Evolutionary conservation across 2,797 vertebrate genomes (phyloP), one percentile per base, ranked within the genome.

Genomic region (Rhabdophis nuchalis): DNA sequence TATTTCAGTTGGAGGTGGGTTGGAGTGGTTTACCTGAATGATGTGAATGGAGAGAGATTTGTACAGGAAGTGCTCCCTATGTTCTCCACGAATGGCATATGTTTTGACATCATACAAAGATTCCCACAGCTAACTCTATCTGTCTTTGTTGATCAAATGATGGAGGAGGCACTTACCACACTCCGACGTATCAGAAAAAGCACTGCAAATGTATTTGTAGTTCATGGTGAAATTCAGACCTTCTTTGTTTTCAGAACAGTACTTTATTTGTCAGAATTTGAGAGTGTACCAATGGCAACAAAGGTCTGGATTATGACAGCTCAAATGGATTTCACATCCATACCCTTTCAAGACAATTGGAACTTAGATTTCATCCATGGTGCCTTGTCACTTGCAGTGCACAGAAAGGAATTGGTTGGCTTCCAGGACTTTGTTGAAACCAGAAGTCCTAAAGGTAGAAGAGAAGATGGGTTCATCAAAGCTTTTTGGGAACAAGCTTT

Each of bases 1-100:
- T 72, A 92, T 60, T 92, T 92, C 41, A 53, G 1, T 4, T 85
- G 91, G 91, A 60, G 29, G 2, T 92, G 91, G 91, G 60, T 88
- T 61, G 91, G 87, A 2, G 41, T 92, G 13, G 20, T 92, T 88
- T 85, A 50, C 36, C 3, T 88, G 54, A 3, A 50, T 9, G 87
- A 92, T 60, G 23, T 46, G 14, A 82, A 32, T 13, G 54, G 53
- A 36, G 13, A 85, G 36, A 36, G 23, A 18, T 92, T 92, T 8
- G 4, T 92, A 36, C 56, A 36, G 29, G 25, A 88, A 8, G 46
- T 85, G 4, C 29, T 92, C 27, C 87, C 87, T 8, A 11, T 27
- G 16, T 60, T 89, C 6, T 60, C 56, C 9, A 12, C 50, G 4
- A 58, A 10, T 16, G 64, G 86, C 27, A 91, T 91, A 29, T 91